Evolutionary conservation across 92 coral and sea anemone genomes (phyloP).

Genomic region (Palythoa grandiflora): DNA sequence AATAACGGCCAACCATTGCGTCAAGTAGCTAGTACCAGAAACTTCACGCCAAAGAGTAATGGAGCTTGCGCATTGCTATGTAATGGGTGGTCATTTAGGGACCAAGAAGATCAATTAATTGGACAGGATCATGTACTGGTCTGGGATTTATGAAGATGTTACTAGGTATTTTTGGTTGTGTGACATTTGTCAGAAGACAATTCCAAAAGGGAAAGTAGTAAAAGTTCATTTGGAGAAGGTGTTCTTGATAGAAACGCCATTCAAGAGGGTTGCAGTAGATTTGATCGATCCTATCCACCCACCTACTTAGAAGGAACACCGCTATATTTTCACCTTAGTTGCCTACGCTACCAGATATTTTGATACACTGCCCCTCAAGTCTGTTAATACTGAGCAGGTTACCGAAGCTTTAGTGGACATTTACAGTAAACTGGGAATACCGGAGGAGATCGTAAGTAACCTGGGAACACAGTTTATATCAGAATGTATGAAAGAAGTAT

Average conservation of each 20-base stretch:
- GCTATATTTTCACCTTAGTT: no score
- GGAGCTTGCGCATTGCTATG: constrained; percentile 41
- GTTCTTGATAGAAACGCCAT: no score
- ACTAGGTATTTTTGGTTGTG: constrained; percentile 34
- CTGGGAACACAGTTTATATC: neutral
- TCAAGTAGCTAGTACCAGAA: constrained; percentile 14
- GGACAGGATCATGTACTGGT: constrained; percentile 46
- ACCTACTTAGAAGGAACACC: no score
- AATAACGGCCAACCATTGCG: constrained; percentile 20
- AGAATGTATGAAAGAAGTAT: no score
- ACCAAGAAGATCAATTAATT: constrained; percentile 20
- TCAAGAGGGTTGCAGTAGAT: no score
- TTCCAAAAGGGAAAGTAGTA: constrained; percentile 49
- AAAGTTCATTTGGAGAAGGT: no score
- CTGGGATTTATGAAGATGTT: constrained; percentile 51
- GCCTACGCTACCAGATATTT: constrained; percentile 21
- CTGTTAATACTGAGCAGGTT: neutral
- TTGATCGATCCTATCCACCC: no score
- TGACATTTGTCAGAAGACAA: constrained; percentile 58
- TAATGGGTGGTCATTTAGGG: constrained; percentile 49
- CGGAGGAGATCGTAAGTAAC: neutral
- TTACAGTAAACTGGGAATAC: neutral
- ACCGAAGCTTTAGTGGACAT: neutral
- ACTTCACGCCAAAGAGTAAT: neutral
- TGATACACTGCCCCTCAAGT: neutral